These are phyloP conservation scores for Cyprinodon tularosa DNA, from an alignment of 2,113 vertebrate genomes.

Conservation along the genomic window DNA sequence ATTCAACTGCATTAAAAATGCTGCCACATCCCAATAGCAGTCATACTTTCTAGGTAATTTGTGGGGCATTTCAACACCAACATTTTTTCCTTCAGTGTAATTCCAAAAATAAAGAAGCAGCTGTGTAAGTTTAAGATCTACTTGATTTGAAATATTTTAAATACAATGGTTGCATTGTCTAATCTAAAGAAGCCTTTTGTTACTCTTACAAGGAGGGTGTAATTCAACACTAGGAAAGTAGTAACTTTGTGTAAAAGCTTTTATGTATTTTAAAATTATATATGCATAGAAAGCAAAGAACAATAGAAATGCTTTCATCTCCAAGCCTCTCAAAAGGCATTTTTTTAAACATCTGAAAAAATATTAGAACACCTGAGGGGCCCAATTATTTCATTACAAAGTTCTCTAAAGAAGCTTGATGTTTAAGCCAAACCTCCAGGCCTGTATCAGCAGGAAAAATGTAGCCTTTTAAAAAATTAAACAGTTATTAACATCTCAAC, in stretches of 20 bases:
- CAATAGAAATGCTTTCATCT: not conserved
- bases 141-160: not conserved
- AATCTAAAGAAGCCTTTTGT: not conserved
- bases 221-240: not conserved
- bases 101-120: not conserved
- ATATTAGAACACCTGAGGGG: not conserved
- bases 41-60: no score
- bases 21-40: no score
- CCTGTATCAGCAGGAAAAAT: conserved; percentile 16
- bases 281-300: not conserved
- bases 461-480: conserved; percentile 6
- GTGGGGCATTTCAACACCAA: no score
- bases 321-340: not conserved
- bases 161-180: not conserved
- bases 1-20: no score
- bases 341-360: conserved; percentile 3
- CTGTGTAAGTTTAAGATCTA: not conserved
- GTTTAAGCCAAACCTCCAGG: conserved; percentile 31
- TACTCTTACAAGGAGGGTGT: not conserved
- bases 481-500: not conserved
- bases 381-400: conserved; percentile 5
- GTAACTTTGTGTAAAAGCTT: not conserved
- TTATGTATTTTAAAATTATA: not conserved
- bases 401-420: conserved; percentile 11
- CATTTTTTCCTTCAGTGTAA: no score